Base-by-base conservation (phyloP, 1,140 invertebrate species). In the Stratiolaelaps scimitus region DNA sequence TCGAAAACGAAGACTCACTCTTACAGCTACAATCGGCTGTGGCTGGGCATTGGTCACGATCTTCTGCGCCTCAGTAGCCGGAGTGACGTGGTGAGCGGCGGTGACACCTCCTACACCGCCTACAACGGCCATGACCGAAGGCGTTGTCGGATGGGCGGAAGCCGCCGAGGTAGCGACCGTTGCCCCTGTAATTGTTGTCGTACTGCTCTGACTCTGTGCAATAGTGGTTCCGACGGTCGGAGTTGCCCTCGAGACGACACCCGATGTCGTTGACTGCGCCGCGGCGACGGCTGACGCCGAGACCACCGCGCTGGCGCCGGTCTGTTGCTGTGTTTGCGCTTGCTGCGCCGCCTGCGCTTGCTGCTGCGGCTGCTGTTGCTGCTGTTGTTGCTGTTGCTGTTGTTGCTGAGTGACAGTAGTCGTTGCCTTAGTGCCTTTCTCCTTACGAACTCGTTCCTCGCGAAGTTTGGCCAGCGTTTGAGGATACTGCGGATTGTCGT, bases 401-500 rank as follows among this genome's bases (percentile, higher is more conserved):
- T 64, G 45, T 15, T 26, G n/a, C 28, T 17, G 19, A 19, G 19
- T 17, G 15, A 26, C 43, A 19, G 29, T n/a, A 7, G 23, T 45
- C 10, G 19, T 66, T 6, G 79, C 74, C 68, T 83, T 80, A 69
- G 80, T 72, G 45, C 78, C 76, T 71, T 92, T 92, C 70, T 91
- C 88, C 70, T 85, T 82, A 0, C 83, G 83, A 66, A 92, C 84
- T 67, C 89, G 79, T 71, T 94, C 91, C 1, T 87, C 87, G 70
- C 89, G 80, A 64, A 84, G 83, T 7, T 83, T 80, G 1, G 91
- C 91, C 40, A 95, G 86, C 70, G 90, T 85, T 70, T 85, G 82
- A 0, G 91, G 91, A 66, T 82, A 81, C 20, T 90, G 76, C 0
- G 91, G 91, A 68, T 80, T 81, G 69, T 96, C 92, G 71, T 92